These are phyloP conservation scores for Drosophila neoperkinsi DNA, from an alignment of 2,888 invertebrate genomes.

Conservation along the genomic window DNA sequence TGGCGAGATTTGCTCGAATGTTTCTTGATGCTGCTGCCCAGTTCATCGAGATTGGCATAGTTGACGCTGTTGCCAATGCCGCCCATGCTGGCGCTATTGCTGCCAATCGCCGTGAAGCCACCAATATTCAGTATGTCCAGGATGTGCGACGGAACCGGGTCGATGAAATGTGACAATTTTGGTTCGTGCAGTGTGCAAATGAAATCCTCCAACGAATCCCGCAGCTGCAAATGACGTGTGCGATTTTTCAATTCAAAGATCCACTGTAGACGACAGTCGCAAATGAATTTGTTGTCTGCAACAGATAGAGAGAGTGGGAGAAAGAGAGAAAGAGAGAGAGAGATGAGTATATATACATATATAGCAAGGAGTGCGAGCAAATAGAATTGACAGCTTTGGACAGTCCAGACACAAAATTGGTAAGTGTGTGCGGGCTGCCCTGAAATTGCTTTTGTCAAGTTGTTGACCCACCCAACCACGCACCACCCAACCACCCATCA, in stretches of 20 bases:
- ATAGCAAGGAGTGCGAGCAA: slow-evolving; percentile 16
- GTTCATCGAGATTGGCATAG: slow-evolving; percentile 62
- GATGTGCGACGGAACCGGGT: slow-evolving; percentile 79
- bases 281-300: slow-evolving; percentile 92
- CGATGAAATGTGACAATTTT: slow-evolving; percentile 78
- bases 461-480: slow-evolving; percentile 18
- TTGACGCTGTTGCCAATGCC: slow-evolving; percentile 61
- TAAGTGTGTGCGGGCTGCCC: slow-evolving; percentile 17
- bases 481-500: background rate
- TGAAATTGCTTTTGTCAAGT: slow-evolving; percentile 76
- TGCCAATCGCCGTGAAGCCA: slow-evolving; percentile 72
- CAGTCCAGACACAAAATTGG: background rate
- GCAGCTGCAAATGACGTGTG: slow-evolving; percentile 90
- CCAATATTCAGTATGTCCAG: slow-evolving; percentile 78
- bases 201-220: slow-evolving; percentile 89
- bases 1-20: slow-evolving; percentile 66
- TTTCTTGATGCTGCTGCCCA: slow-evolving; percentile 52
- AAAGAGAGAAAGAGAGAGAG: background rate
- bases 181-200: slow-evolving; percentile 88
- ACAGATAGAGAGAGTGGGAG: slow-evolving; percentile 35
- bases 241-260: slow-evolving; percentile 90
- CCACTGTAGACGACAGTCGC: slow-evolving; percentile 94
- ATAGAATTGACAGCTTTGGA: slow-evolving; percentile 52
- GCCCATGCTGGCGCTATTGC: slow-evolving; percentile 71
- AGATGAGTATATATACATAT: slow-evolving; percentile 32